These are phyloP conservation scores for Diplodus sargus DNA, from an alignment of 2,797 vertebrate species.

Conservation along the genomic window DNA sequence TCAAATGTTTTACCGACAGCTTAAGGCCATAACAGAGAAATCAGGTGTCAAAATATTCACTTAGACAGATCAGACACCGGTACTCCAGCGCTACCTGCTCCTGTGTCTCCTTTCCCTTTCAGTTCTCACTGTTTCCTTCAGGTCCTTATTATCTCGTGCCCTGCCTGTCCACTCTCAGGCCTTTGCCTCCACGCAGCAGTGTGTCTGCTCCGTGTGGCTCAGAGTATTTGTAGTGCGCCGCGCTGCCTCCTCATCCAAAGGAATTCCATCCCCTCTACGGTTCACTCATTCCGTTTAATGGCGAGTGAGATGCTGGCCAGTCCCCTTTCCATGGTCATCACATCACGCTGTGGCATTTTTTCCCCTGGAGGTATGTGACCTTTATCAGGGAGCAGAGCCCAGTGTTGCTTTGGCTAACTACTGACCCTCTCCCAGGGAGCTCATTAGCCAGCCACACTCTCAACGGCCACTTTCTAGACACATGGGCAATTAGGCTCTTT, in stretches of 20 bases:
- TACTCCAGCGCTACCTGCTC: conserved; percentile 7
- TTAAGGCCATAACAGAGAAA: conserved; percentile 5
- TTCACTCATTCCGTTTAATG: conserved; percentile 61
- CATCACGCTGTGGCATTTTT: conserved; percentile 74
- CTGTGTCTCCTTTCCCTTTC: neutral
- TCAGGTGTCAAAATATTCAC: conserved; percentile 2
- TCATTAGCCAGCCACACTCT: conserved; percentile 78
- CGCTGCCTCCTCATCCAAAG: conserved; percentile 41
- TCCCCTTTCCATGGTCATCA: conserved; percentile 51
- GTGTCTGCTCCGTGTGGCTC: conserved; percentile 27
- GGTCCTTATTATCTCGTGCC: conserved; percentile 25
- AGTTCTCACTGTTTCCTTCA: conserved; percentile 22
- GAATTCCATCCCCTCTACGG: conserved; percentile 46
- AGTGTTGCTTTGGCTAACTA: conserved; percentile 73
- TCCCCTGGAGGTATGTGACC: conserved; percentile 73
- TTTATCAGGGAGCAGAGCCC: conserved; percentile 77
- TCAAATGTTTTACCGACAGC: neutral
- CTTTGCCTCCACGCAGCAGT: conserved; percentile 28
- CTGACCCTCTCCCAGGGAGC: conserved; percentile 72
- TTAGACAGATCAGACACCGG: conserved; percentile 2
- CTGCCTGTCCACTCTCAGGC: conserved; percentile 16
- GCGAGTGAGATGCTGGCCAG: conserved; percentile 53
- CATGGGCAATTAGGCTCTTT: conserved; percentile 76
- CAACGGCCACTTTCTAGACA: conserved; percentile 72
- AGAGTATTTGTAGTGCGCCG: conserved; percentile 27